These are phyloP conservation scores for Drosophila nr. perissopoda DNA, from an alignment of 2,888 invertebrate species.

Conservation along the genomic window DNA sequence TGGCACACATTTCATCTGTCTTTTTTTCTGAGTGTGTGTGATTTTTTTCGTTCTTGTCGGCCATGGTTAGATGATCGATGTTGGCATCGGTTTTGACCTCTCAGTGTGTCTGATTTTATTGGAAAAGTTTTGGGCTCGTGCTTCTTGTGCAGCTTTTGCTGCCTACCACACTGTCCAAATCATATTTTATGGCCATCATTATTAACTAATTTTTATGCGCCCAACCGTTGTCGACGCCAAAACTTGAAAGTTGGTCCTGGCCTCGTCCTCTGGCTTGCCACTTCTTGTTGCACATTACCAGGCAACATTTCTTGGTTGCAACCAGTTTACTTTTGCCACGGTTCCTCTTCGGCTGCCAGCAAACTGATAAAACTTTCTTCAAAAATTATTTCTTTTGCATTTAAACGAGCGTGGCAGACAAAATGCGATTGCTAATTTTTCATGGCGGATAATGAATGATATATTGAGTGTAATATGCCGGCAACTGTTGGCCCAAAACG, in stretches of 20 bases:
- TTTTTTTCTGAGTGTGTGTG: background rate
- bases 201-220: constrained; percentile 78
- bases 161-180: constrained; percentile 58
- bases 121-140: constrained; percentile 69
- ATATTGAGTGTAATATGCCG: constrained; percentile 70
- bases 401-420: constrained; percentile 72
- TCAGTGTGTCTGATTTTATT: constrained; percentile 74
- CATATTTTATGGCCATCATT: constrained; percentile 80
- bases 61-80: constrained; percentile 66
- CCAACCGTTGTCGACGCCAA: constrained; percentile 35
- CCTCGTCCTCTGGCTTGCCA: constrained; percentile 10
- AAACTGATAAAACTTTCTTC: constrained; percentile 75
- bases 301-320: constrained; percentile 24
- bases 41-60: background rate
- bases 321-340: constrained; percentile 9
- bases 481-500: constrained; percentile 16
- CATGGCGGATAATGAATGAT: constrained; percentile 79
- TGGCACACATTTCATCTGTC: constrained; percentile 50
- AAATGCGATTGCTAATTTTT: constrained; percentile 81
- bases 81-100: constrained; percentile 72
- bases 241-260: constrained; percentile 67
- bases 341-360: constrained; percentile 54
- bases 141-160: background rate
- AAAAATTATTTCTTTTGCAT: constrained; percentile 61
- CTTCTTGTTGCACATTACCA: constrained; percentile 71